A percentile compares a stretch with the other conserved stretches of the same genome.
These are phyloP conservation scores for Dryocosmus kuriphilus DNA, from an alignment of 2,888 invertebrate genomes.

Conservation along the genomic window DNA sequence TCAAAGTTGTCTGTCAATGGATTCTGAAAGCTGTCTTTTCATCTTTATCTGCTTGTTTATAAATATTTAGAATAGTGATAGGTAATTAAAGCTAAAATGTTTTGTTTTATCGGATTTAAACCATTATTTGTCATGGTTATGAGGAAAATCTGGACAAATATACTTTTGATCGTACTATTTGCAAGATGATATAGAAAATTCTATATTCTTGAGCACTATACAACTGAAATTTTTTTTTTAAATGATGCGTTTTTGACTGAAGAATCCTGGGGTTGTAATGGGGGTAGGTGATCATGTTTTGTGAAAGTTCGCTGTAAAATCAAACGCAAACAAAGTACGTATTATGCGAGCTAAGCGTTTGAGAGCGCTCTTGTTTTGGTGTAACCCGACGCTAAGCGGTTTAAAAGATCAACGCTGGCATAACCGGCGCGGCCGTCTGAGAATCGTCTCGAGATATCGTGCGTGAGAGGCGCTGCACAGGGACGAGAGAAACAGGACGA, in stretches of 20 bases:
- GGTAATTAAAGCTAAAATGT: too few species aligned
- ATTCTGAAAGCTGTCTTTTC: too few species aligned
- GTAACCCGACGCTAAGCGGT: conserved; percentile 78
- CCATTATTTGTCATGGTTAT: neutral
- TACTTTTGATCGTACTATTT: too few species aligned
- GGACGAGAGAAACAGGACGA: conserved; percentile 24
- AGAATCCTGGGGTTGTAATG: neutral
- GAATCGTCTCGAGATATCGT: conserved; percentile 71
- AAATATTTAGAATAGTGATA: too few species aligned
- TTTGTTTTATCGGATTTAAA: too few species aligned
- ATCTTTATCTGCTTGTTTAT: too few species aligned
- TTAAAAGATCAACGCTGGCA: conserved; percentile 75
- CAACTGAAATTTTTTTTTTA: too few species aligned
- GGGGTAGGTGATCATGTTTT: conserved; percentile 6
- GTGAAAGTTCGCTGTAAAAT: conserved; percentile 57
- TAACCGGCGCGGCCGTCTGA: conserved; percentile 71
- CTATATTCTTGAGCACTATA: too few species aligned
- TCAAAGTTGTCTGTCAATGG: too few species aligned
- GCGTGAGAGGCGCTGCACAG: conserved; percentile 59
- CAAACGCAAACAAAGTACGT: conserved; percentile 72
- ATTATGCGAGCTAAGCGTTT: conserved; percentile 73
- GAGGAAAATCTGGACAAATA: too few species aligned
- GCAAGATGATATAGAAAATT: too few species aligned
- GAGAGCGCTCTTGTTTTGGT: conserved; percentile 76
- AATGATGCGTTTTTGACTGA: neutral